These are phyloP conservation scores for Bolborhynchus lineola DNA, from an alignment of 2,113 vertebrate genomes.

Conservation along the genomic window DNA sequence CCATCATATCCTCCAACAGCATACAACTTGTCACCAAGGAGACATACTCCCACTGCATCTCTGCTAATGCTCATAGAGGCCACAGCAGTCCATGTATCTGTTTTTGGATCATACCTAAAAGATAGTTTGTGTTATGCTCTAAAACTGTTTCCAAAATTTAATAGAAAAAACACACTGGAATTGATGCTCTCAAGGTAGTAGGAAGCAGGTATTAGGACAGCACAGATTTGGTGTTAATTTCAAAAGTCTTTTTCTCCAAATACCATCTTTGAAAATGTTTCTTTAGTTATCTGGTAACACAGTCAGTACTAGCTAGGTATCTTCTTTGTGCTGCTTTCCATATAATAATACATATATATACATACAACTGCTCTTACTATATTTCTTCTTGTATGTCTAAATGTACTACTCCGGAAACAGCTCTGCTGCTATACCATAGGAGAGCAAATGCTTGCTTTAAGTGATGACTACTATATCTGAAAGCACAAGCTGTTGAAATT, in stretches of 20 bases:
- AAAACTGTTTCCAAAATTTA: not conserved
- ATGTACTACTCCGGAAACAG: not conserved
- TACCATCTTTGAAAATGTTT: not conserved
- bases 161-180: not conserved
- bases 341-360: not conserved
- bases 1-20: slow-evolving; percentile 97
- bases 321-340: not conserved
- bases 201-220: not conserved
- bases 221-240: not conserved
- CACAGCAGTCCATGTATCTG: slow-evolving; percentile 95
- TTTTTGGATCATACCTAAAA: slow-evolving; percentile 95
- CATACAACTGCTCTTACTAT: not conserved
- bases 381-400: not conserved
- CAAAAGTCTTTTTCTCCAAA: not conserved
- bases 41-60: slow-evolving; percentile 95
- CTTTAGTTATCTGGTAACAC: not conserved
- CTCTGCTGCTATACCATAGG: not conserved
- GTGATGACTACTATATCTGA: not conserved
- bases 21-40: slow-evolving; percentile 93
- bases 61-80: slow-evolving; percentile 97
- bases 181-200: not conserved
- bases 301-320: not conserved
- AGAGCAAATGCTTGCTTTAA: not conserved
- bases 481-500: not conserved
- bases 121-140: not conserved